phyloP scores from a whole-genome alignment of 2,797 vertebrate species.

The Phoxinus dragarum region DNA sequence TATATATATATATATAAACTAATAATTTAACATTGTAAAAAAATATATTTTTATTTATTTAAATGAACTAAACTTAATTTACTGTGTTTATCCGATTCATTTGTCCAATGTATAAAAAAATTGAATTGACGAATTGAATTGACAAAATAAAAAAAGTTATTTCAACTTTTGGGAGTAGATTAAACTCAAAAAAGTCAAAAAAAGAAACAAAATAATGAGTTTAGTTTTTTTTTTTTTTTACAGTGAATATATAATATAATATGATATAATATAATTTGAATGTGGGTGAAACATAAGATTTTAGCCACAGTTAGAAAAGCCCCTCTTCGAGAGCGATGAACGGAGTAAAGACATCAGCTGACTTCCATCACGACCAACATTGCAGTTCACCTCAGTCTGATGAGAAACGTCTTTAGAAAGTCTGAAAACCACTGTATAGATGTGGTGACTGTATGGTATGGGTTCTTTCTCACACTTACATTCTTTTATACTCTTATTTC shows the following conservation, averaged over 20 bases:
- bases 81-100: not conserved
- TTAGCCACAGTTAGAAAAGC: not conserved
- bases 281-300: not conserved
- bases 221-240: too few species aligned
- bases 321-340: not conserved
- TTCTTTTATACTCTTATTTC: slow-evolving; percentile 16
- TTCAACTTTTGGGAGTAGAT: not conserved
- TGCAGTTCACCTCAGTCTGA: not conserved
- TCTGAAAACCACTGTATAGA: not conserved
- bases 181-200: not conserved
- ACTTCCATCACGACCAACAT: not conserved
- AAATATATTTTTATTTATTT: not conserved
- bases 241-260: not conserved
- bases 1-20: not conserved
- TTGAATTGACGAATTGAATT: not conserved
- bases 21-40: not conserved
- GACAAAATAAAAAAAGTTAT: not conserved
- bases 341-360: not conserved
- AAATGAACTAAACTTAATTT: not conserved
- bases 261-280: not conserved
- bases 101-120: not conserved
- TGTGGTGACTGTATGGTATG: not conserved
- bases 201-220: not conserved
- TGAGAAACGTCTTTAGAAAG: not conserved
- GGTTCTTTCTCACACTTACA: not conserved